Percentiles rank a stretch among this genome's conserved stretches.
phyloP scores from a whole-genome alignment of 2,113 vertebrate species.

The Chionomys nivalis region DNA sequence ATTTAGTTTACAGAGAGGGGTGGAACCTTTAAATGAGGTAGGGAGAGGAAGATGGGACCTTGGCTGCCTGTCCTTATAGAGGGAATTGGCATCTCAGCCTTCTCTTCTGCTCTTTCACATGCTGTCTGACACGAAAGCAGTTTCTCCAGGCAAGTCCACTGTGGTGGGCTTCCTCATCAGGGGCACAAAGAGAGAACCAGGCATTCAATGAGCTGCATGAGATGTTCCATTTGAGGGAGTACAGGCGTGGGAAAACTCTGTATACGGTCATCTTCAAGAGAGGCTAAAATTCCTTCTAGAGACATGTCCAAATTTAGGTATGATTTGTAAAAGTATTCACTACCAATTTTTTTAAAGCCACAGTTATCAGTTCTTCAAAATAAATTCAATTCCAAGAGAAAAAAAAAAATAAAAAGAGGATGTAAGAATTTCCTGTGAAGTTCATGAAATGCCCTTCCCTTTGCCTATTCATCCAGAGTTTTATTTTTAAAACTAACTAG shows the following conservation, averaged over 20 bases:
- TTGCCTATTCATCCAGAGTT: slow-evolving; percentile 86
- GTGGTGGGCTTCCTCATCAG: rapidly evolving
- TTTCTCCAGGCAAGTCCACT: background rate
- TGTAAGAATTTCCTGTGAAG: slow-evolving; percentile 16
- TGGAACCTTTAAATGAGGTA: background rate
- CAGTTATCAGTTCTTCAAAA: slow-evolving; percentile 24
- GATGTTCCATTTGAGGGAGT: background rate
- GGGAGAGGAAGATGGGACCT: background rate
- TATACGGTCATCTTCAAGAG: slow-evolving; percentile 10
- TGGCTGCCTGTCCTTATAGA: background rate
- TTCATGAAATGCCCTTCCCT: slow-evolving; percentile 4
- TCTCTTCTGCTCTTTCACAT: too few relatives aligned
- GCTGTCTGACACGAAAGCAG: background rate
- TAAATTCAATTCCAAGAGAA: slow-evolving; percentile 25
- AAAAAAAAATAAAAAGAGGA: too few relatives aligned
- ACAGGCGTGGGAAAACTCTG: background rate
- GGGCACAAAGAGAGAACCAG: background rate
- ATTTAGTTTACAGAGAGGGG: background rate
- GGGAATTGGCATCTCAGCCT: too few relatives aligned
- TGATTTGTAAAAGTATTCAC: slow-evolving; percentile 31
- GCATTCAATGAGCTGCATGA: background rate
- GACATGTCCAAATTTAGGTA: slow-evolving; percentile 48
- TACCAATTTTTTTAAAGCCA: background rate
- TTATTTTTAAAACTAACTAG: too few relatives aligned
- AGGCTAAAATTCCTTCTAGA: slow-evolving; percentile 8